phyloP scores from a whole-genome alignment of 2,797 vertebrate species.

The Chaunax sp. region DNA sequence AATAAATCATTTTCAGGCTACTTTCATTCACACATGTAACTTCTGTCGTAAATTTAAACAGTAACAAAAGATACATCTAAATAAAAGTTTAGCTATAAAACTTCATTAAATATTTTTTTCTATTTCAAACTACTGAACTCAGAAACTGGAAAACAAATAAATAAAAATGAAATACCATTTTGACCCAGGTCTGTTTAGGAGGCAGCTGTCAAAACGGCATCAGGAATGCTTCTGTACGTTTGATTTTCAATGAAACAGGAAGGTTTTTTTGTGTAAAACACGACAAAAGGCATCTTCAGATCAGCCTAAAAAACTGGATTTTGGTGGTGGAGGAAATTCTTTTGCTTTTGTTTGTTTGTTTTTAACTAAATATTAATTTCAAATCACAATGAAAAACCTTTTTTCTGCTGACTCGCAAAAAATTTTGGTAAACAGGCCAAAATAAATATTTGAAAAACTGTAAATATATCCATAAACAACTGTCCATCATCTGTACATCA shows the following conservation, averaged over 20 bases:
- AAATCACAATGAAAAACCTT: background rate
- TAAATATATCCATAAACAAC: slow-evolving; percentile 1
- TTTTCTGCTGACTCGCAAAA: background rate
- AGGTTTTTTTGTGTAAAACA: slow-evolving; percentile 27
- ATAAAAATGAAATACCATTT: slow-evolving; percentile 42
- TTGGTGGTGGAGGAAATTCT: too few species aligned
- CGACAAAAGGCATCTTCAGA: slow-evolving; percentile 4
- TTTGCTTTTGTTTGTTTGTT: too few species aligned
- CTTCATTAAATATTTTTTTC: background rate
- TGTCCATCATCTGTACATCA: slow-evolving; percentile 8
- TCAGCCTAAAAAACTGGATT: background rate
- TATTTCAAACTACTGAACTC: slow-evolving; percentile 13
- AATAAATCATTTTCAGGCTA: slow-evolving; percentile 4
- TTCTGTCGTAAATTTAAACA: background rate
- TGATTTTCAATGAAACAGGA: slow-evolving; percentile 66
- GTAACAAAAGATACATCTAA: background rate
- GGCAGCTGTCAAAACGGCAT: slow-evolving; percentile 70
- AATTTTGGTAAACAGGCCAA: slow-evolving; percentile 3
- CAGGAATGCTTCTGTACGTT: slow-evolving; percentile 84
- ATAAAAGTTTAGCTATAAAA: background rate
- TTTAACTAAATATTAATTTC: background rate
- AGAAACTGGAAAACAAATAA: slow-evolving; percentile 35
- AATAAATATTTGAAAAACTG: background rate
- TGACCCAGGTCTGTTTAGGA: slow-evolving; percentile 54
- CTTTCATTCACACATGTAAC: background rate